These are phyloP conservation scores for Nematopogon swammerdamellus DNA, from an alignment of 2,888 invertebrate species.

Conservation along the genomic window DNA sequence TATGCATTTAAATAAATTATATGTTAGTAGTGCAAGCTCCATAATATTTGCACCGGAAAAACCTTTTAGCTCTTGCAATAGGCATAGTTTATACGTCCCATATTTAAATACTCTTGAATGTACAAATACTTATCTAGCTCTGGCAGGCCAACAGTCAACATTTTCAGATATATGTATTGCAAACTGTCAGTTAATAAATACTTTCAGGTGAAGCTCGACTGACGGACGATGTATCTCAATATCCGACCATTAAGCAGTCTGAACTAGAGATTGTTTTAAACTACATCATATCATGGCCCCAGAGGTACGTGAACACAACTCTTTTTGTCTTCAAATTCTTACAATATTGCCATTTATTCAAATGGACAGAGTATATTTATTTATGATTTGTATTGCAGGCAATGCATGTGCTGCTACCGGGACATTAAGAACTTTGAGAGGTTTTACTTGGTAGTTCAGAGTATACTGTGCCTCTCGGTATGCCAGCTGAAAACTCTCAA, in stretches of 20 bases:
- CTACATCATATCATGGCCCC: conserved; percentile 87
- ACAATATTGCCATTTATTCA: no score
- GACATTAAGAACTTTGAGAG: conserved; percentile 91
- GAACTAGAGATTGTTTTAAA: conserved; percentile 81
- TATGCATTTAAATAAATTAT: no score
- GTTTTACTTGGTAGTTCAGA: conserved; percentile 85
- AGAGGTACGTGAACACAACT: conserved; percentile 59
- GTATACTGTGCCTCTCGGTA: conserved; percentile 79
- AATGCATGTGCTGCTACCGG: conserved; percentile 94
- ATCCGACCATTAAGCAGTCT: conserved; percentile 69
- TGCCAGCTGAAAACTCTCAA: conserved; percentile 75
- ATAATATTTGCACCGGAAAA: no score
- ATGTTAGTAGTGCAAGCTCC: no score
- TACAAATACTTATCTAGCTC: no score
- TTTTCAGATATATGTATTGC: no score
- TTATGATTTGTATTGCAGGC: conserved; percentile 55
- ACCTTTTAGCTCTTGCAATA: no score
- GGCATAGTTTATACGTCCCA: no score
- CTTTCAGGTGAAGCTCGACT: conserved; percentile 76
- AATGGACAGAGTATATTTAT: no score
- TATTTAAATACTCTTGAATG: no score
- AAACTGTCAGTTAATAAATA: conserved; percentile 1
- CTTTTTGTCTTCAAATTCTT: no score
- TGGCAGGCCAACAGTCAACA: no score
- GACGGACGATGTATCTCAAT: conserved; percentile 73